Base-by-base conservation (phyloP, 92 coral and sea anemone species). In the Ricordea florida region DNA sequence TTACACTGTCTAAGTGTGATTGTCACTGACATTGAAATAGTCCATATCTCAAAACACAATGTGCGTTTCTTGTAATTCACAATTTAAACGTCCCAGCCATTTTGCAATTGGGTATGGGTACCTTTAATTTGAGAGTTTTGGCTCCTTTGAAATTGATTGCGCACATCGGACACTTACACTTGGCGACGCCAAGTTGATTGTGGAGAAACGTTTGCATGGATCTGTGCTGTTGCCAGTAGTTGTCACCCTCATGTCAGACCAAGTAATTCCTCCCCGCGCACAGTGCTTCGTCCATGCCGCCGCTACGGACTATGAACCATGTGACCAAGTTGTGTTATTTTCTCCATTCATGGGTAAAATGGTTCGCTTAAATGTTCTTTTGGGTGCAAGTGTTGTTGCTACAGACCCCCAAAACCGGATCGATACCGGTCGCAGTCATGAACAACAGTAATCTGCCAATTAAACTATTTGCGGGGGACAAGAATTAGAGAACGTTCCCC, bases 61-160 rank as follows among this genome's bases (percentile, higher is more conserved):
- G 44, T 78, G 28, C 64, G 78, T n/a, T 26, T 71, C 78, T 68
- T 14, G 76, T 68, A 7, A 68, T 68, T 33, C 62, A 52, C 5
- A 71, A 57, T 20, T 41, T 72, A 1, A 72, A 72, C 29, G 62
- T 48, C 40, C 80, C 69, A 0, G 69, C 83, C 17, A 38, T 50
- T 51, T 56, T 64, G 10, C 65, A 57, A 3, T 55, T 66, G 33
- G 67, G 29, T 35, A 49, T 57, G n/a, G n/a, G n/a, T n/a, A n/a
- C n/a, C n/a, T n/a, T n/a, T n/a, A n/a, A 17, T 34, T 64, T 1
- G 26, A 78, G 66, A 66, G 17, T 55, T 74, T 74, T 42, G 70
- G 33, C 18, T 18, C 61, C 60, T 74, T 40, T 74, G 79, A 57
- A 20, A 72, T 72, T 30, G 24, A 43, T 23, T 72, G 66, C 35